Conservation (phyloP, 1,140 invertebrate species). For the Conus ventricosus region DNA sequence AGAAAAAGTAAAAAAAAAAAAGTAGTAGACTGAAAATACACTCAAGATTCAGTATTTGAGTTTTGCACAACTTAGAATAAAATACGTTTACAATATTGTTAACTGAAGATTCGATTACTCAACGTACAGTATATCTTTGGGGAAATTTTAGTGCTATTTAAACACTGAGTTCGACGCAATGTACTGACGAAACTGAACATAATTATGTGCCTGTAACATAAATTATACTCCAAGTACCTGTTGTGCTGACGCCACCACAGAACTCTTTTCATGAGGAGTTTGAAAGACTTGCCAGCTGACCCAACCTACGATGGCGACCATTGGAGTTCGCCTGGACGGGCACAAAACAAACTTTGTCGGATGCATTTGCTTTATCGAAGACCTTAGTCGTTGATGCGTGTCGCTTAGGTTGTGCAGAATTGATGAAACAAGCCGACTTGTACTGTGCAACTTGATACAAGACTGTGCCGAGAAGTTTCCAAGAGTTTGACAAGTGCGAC, state of each 20-base stretch:
- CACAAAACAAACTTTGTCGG: slow-evolving; percentile 22
- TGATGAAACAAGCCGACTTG: not conserved
- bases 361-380: not conserved
- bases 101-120: too few species aligned
- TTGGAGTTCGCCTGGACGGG: slow-evolving; percentile 21
- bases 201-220: too few species aligned
- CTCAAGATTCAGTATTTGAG: too few species aligned
- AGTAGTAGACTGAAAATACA: too few species aligned
- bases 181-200: too few species aligned
- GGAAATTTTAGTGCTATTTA: too few species aligned
- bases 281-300: slow-evolving; percentile 25
- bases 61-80: too few species aligned
- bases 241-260: slow-evolving; percentile 6
- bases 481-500: slow-evolving; percentile 31
- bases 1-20: too few species aligned
- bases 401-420: not conserved
- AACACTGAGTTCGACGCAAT: too few species aligned
- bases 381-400: not conserved
- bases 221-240: not conserved
- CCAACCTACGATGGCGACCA: slow-evolving; percentile 30
- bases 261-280: slow-evolving; percentile 6
- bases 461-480: not conserved
- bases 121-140: too few species aligned
- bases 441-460: not conserved
- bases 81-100: too few species aligned